These are phyloP conservation scores for Epinephelus cyanopodus DNA, from an alignment of 2,113 vertebrate species.

Conservation along the genomic window DNA sequence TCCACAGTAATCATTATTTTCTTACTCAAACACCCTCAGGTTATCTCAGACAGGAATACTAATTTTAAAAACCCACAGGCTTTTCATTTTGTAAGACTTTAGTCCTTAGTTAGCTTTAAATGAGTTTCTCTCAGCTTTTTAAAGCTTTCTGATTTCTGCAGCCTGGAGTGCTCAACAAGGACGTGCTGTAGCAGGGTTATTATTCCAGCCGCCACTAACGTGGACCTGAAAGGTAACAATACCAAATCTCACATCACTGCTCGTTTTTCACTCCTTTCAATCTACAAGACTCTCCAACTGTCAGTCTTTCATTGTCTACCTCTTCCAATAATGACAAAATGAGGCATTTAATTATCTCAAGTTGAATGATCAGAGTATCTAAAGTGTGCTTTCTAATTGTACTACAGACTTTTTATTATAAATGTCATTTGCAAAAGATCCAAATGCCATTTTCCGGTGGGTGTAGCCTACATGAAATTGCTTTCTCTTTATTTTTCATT, in stretches of 20 bases:
- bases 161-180: conserved; percentile 38
- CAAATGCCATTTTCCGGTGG: conserved; percentile 81
- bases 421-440: conserved; percentile 84
- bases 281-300: conserved; percentile 48
- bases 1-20: conserved; percentile 17
- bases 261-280: conserved; percentile 38
- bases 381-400: conserved; percentile 77
- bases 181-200: conserved; percentile 24
- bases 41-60: conserved; percentile 20
- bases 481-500: conserved; percentile 84
- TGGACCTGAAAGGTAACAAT: conserved; percentile 64
- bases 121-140: conserved; percentile 38
- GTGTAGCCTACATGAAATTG: conserved; percentile 80
- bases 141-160: conserved; percentile 43
- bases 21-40: conserved; percentile 16
- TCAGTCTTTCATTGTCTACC: conserved; percentile 68
- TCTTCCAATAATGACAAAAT: conserved; percentile 56
- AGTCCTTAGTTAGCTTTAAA: conserved; percentile 39
- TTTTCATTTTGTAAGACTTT: conserved; percentile 58
- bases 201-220: conserved; percentile 46
- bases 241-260: conserved; percentile 37
- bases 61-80: conserved; percentile 44
- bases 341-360: conserved; percentile 75
- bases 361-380: conserved; percentile 70
- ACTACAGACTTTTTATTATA: conserved; percentile 62